phyloP scores from a whole-genome alignment of 2,888 invertebrate species.

The Strigamia transsilvanica region DNA sequence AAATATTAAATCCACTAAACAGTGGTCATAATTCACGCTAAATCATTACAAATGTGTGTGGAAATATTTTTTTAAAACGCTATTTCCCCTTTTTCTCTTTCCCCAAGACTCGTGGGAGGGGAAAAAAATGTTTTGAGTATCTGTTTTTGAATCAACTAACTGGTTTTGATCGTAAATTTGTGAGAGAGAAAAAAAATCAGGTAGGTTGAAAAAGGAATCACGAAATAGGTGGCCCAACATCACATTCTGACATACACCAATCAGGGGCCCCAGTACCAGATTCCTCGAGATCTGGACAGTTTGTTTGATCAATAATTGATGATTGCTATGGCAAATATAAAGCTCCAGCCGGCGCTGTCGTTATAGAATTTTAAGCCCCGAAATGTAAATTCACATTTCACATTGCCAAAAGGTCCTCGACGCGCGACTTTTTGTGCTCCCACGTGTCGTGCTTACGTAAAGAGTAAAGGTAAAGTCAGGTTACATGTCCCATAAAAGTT shows the following conservation, averaged over 20 bases:
- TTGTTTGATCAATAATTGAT: too few species aligned
- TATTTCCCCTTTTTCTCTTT: too few species aligned
- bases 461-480: not conserved
- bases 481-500: not conserved
- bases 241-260: not conserved
- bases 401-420: not conserved
- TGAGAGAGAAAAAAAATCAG: not conserved
- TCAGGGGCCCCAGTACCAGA: too few species aligned
- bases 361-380: too few species aligned
- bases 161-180: slow-evolving; percentile 37
- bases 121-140: not conserved
- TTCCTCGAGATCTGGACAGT: too few species aligned
- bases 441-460: too few species aligned
- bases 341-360: too few species aligned
- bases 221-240: not conserved
- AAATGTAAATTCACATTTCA: too few species aligned
- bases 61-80: too few species aligned
- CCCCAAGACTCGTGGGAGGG: too few species aligned
- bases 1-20: not conserved
- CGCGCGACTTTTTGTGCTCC: not conserved
- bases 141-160: slow-evolving; percentile 27
- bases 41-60: too few species aligned
- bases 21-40: not conserved
- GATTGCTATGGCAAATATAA: too few species aligned
- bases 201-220: not conserved